Evolutionary conservation across 2,888 invertebrate genomes (phyloP).

Genomic region (Xanthostigma xanthostigma): DNA sequence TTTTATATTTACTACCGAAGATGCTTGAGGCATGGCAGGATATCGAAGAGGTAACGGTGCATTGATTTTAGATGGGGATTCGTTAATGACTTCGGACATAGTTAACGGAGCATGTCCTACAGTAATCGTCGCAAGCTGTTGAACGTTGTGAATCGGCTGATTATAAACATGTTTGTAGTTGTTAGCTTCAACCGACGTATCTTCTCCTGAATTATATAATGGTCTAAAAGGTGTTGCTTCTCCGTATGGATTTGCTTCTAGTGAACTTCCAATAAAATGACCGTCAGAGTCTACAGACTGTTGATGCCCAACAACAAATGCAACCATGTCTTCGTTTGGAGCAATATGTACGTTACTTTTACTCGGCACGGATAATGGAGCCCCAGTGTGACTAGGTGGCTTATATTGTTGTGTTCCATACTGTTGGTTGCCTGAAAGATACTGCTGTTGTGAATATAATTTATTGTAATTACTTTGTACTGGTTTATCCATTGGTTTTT

Average conservation of each 20-base stretch:
- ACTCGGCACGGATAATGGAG: conserved; percentile 24
- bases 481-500: conserved; percentile 26
- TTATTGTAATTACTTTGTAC: conserved; percentile 20
- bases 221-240: conserved; percentile 26
- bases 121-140: too few species aligned
- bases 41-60: too few species aligned
- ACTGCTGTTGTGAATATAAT: too few species aligned
- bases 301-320: conserved; percentile 46
- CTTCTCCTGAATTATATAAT: conserved; percentile 17
- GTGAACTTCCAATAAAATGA: conserved; percentile 30
- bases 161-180: not conserved
- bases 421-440: too few species aligned
- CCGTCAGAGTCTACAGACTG: conserved; percentile 35
- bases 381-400: too few species aligned
- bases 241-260: conserved; percentile 34
- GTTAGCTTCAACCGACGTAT: conserved; percentile 1
- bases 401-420: too few species aligned
- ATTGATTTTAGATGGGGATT: too few species aligned
- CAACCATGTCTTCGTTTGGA: conserved; percentile 45
- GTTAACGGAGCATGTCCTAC: too few species aligned
- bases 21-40: too few species aligned
- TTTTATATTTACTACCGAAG: conserved; percentile 23
- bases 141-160: too few species aligned
- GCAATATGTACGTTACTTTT: conserved; percentile 48
- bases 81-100: not conserved